Percentiles rank a stretch among this genome's conserved stretches.
phyloP scores from a whole-genome alignment of 2,888 invertebrate species.

The Plagiodera versicolora region DNA sequence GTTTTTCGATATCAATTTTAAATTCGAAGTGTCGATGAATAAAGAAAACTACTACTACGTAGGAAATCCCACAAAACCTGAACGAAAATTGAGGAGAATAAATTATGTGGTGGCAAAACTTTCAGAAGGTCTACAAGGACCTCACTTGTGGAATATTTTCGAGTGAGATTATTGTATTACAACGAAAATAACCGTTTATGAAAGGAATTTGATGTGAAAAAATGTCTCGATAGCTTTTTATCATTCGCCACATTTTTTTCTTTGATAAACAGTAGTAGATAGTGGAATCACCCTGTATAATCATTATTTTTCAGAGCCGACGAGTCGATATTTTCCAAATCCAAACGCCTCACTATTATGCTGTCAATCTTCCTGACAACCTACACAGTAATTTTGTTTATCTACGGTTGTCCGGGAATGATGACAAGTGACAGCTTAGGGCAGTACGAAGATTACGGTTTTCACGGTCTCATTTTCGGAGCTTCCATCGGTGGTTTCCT shows the following conservation, averaged over 20 bases:
- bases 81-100: neutral
- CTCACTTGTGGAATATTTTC: constrained; percentile 28
- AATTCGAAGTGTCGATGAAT: constrained; percentile 31
- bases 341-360: constrained; percentile 34
- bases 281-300: no score
- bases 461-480: constrained; percentile 23
- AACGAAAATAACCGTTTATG: no score
- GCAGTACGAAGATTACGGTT: constrained; percentile 25
- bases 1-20: constrained; percentile 34
- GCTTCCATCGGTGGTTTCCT: constrained; percentile 27
- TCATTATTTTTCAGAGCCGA: constrained; percentile 21
- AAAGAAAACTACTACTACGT: constrained; percentile 16
- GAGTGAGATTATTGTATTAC: constrained; percentile 19
- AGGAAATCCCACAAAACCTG: neutral
- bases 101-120: neutral
- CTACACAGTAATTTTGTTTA: constrained; percentile 28
- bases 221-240: no score
- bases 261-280: no score
- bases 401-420: constrained; percentile 36
- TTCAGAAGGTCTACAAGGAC: constrained; percentile 3
- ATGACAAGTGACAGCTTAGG: constrained; percentile 35
- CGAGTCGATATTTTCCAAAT: constrained; percentile 30
- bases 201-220: no score
- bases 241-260: no score
- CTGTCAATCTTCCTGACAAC: constrained; percentile 36